Conservation (phyloP, 2,888 invertebrate genomes). For the Octodonta nipae region DNA sequence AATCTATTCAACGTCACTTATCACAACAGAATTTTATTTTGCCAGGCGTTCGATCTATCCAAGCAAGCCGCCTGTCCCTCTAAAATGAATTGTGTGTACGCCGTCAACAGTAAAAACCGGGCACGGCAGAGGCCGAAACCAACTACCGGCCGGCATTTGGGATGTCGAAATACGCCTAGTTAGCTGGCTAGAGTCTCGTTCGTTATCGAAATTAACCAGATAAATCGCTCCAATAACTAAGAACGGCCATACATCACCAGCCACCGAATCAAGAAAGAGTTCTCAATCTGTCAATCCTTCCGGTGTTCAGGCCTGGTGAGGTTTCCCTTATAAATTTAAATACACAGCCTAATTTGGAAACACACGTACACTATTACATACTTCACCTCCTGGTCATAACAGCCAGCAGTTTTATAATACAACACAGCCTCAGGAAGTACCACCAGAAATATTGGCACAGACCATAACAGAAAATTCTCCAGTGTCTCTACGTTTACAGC, state of each 20-base stretch:
- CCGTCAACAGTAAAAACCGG: too few relatives aligned
- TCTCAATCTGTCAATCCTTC: too few relatives aligned
- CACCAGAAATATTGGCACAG: slow-evolving; percentile 24
- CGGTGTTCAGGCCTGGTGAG: too few relatives aligned
- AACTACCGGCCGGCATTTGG: too few relatives aligned
- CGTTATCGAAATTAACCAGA: too few relatives aligned
- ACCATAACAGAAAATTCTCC: slow-evolving; percentile 30
- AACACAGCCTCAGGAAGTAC: slow-evolving; percentile 19
- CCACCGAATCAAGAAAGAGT: too few relatives aligned
- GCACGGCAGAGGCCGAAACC: too few relatives aligned
- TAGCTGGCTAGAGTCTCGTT: too few relatives aligned
- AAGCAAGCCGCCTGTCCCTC: slow-evolving; percentile 24
- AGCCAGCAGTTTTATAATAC: slow-evolving; percentile 26
- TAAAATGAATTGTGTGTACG: too few relatives aligned
- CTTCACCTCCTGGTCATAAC: slow-evolving; percentile 20
- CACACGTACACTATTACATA: slow-evolving; percentile 21
- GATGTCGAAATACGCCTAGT: too few relatives aligned
- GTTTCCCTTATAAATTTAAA: slow-evolving; percentile 21
- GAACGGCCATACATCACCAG: too few relatives aligned
- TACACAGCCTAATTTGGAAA: slow-evolving; percentile 18
- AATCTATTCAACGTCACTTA: slow-evolving; percentile 60
- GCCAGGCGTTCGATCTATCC: slow-evolving; percentile 30
- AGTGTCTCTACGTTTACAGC: slow-evolving; percentile 40
- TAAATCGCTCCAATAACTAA: too few relatives aligned
- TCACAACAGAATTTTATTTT: slow-evolving; percentile 47